Evolutionary conservation across 2,113 vertebrate species (phyloP).

Genomic region (Malurus cyaneus): DNA sequence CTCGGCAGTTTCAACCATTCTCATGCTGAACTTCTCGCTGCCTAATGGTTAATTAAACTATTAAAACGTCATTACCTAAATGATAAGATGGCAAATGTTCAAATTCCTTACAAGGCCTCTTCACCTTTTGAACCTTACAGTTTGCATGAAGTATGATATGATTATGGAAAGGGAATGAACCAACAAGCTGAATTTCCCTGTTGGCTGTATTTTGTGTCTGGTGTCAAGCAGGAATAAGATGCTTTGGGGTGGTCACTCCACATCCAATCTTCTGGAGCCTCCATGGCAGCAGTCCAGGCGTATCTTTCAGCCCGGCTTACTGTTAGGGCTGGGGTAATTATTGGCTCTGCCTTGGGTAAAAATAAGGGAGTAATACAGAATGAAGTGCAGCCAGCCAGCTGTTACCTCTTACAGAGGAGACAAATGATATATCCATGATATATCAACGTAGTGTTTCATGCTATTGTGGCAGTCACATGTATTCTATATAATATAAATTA

Average conservation of each 20-base stretch:
- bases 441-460: background rate
- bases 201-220: background rate
- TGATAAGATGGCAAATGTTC: slow-evolving; percentile 31
- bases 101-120: slow-evolving; percentile 24
- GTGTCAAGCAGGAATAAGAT: background rate
- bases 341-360: background rate
- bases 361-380: background rate
- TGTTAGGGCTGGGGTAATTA: background rate
- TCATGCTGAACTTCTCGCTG: slow-evolving; percentile 4
- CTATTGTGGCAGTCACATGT: background rate
- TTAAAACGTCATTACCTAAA: slow-evolving; percentile 57
- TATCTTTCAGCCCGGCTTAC: background rate
- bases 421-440: background rate
- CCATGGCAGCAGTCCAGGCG: background rate
- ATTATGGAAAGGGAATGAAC: background rate
- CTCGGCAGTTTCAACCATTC: background rate
- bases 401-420: background rate
- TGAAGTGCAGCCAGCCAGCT: background rate
- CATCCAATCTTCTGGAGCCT: background rate
- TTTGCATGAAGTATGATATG: background rate
- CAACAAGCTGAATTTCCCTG: background rate
- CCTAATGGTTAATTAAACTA: slow-evolving; percentile 45
- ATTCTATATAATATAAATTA: slow-evolving; percentile 1
- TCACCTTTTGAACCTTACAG: slow-evolving; percentile 26
- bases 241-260: background rate